Conservation (phyloP, 2,888 invertebrate species). For the Aquatica leii region DNA sequence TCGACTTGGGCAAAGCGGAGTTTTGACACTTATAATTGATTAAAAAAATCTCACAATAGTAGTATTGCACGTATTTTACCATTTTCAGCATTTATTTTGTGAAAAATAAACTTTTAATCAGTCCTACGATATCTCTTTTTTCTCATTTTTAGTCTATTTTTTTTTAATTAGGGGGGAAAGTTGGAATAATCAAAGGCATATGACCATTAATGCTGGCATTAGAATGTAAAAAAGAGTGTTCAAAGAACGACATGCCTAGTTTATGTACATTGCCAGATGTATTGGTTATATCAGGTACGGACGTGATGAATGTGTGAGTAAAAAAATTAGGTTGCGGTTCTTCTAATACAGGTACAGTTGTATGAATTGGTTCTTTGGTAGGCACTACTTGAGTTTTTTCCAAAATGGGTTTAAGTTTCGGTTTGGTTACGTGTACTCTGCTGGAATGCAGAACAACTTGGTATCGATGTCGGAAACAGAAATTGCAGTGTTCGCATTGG, state of each 20-base stretch:
- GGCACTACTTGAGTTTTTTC: slow-evolving; percentile 50
- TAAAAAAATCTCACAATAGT: too few species aligned
- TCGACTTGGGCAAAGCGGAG: too few species aligned
- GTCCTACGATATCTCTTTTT: not conserved
- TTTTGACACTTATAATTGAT: too few species aligned
- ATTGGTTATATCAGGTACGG: slow-evolving; percentile 56
- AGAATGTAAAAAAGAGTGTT: slow-evolving; percentile 58
- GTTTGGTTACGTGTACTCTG: slow-evolving; percentile 54
- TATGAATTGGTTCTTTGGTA: slow-evolving; percentile 50
- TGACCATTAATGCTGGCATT: slow-evolving; percentile 57
- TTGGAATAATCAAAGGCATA: slow-evolving; percentile 61
- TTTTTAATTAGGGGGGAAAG: slow-evolving; percentile 58
- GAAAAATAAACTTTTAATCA: not conserved
- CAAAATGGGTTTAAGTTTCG: slow-evolving; percentile 37
- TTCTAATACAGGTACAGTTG: slow-evolving; percentile 51
- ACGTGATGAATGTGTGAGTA: slow-evolving; percentile 45
- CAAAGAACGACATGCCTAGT: slow-evolving; percentile 60
- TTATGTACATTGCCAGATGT: slow-evolving; percentile 57
- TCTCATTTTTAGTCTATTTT: not conserved
- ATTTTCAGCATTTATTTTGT: too few species aligned
- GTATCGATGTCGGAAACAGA: slow-evolving; percentile 61
- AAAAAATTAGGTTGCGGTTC: slow-evolving; percentile 51
- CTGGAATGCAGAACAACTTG: slow-evolving; percentile 63
- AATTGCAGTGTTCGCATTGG: slow-evolving; percentile 62
- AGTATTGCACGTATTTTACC: not conserved